Evolutionary conservation across 1,140 invertebrate species (phyloP), one percentile per base, ranked within the genome.

Genomic region (Oryzaephilus surinamensis): DNA sequence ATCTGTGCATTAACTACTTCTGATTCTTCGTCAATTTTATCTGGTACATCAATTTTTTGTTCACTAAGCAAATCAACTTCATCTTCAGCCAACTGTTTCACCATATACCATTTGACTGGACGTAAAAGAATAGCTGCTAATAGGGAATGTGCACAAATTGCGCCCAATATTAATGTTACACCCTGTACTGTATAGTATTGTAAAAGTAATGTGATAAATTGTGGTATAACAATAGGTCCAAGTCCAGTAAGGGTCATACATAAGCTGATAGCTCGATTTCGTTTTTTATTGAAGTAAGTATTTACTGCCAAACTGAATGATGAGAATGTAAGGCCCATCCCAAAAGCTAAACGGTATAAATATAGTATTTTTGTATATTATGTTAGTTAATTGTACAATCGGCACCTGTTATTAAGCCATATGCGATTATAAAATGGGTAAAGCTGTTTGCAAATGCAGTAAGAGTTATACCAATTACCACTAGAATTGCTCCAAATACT

Each of bases 391-490:
- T 27, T 23, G 14, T 60, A 57, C 6, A 57, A 31, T 50, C 60
- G 53, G 41, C 49, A 71, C 77, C 74, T 50, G 72, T 65, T 41
- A 79, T 67, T 51, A 80, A 61, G 46, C 77, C 73, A 52, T 77
- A 79, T 4, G 70, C 69, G 12, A 78, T 56, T 13, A 81, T 58
- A 46, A 75, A 77, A 3, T 68, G 63, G 2, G 59, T 41, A 41
- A 79, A 76, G 31, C 65, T 72, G 33, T 68, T 66, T 1, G 72
- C 73, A 43, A 69, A 72, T 11, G 68, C 67, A 8, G 66, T 77
- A 4, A 70, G 43, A 34, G 72, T 48, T 10, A 78, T 54, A 14
- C 74, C 68, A 39, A 65, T 33, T 33, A 71, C 67, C 7, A 69
- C 65, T 11, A 78, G 51, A 3, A 72, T 46, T 1, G 72, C 61